A percentile compares a stretch with the other conserved stretches of the same genome.
Conservation (phyloP, 1,140 invertebrate species). For the Ptiloglossa arizonensis region DNA sequence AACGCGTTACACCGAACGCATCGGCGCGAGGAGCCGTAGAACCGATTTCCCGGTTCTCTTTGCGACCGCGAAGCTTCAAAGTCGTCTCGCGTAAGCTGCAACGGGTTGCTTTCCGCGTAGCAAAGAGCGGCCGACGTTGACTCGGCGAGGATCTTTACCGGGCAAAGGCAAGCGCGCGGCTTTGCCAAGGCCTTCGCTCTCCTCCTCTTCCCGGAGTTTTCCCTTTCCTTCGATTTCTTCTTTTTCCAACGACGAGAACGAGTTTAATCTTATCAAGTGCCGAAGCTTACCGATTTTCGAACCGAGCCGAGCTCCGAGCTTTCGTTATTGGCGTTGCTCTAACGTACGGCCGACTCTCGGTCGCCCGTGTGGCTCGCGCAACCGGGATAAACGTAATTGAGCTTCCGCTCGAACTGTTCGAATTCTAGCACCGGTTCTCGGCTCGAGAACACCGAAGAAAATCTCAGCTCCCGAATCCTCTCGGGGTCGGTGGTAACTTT, state of each 20-base stretch:
- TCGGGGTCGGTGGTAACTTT: too few species aligned
- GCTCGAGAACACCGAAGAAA: too few species aligned
- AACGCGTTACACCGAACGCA: not conserved
- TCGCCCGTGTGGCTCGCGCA: constrained; percentile 12
- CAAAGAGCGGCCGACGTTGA: constrained; percentile 21
- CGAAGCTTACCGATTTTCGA: constrained; percentile 60
- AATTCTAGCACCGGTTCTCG: too few species aligned
- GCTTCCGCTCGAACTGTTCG: constrained; percentile 54
- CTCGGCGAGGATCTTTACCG: constrained; percentile 25
- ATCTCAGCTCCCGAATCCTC: too few species aligned
- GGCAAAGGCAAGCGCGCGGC: constrained; percentile 2
- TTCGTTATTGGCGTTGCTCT: constrained; percentile 56
- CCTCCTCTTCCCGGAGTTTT: not conserved
- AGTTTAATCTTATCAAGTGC: constrained; percentile 71
- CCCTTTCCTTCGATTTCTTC: constrained; percentile 32
- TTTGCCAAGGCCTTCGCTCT: constrained; percentile 23
- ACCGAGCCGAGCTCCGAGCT: constrained; percentile 34
- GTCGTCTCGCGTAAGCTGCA: constrained; percentile 2
- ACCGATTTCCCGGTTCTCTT: constrained; percentile 12
- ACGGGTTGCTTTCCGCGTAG: constrained; percentile 15
- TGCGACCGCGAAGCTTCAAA: constrained; percentile 19
- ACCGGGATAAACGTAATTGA: constrained; percentile 67
- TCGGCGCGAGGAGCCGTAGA: not conserved
- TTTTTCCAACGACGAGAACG: constrained; percentile 43
- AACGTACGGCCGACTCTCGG: constrained; percentile 61